A percentile compares a stretch with the other conserved stretches of the same genome.
Evolutionary conservation across 2,888 invertebrate genomes (phyloP).

Genomic region (Heteromyza rotundicornis): DNA sequence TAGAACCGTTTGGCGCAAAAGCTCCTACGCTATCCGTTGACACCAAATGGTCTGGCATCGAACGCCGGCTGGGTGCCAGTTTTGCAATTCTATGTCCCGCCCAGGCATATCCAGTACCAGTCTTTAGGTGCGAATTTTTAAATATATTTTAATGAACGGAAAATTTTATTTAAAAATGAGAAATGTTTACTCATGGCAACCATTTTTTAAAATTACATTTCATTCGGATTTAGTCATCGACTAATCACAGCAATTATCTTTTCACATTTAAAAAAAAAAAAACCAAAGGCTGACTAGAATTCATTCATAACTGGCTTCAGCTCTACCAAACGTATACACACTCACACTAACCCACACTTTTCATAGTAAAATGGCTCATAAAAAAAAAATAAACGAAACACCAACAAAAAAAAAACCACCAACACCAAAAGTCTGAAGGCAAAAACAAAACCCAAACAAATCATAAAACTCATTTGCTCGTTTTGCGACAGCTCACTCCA

Average conservation of each 20-base stretch:
- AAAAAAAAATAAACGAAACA: slow-evolving; percentile 7
- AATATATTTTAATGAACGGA: too few relatives aligned
- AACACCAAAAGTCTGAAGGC: slow-evolving; percentile 2
- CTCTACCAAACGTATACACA: too few relatives aligned
- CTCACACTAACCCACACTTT: slow-evolving; percentile 10
- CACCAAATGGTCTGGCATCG: slow-evolving; percentile 72
- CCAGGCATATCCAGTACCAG: slow-evolving; percentile 67
- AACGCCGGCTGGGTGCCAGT: slow-evolving; percentile 40
- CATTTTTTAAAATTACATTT: too few relatives aligned
- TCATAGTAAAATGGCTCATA: too few relatives aligned
- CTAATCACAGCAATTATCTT: too few relatives aligned
- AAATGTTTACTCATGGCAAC: too few relatives aligned
- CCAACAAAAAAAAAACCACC: slow-evolving; percentile 13
- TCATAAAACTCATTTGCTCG: slow-evolving; percentile 20
- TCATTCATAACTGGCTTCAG: too few relatives aligned
- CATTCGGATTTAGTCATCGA: too few relatives aligned
- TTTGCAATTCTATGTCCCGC: slow-evolving; percentile 62
- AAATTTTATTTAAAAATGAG: too few relatives aligned
- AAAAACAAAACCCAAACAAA: slow-evolving; percentile 18
- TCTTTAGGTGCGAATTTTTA: slow-evolving; percentile 65
- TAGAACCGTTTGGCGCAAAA: slow-evolving; percentile 75
- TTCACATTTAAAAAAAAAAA: too few relatives aligned
- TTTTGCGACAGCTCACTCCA: slow-evolving; percentile 30
- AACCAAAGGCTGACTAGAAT: too few relatives aligned
- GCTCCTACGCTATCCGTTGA: slow-evolving; percentile 75